phyloP scores from a whole-genome alignment of 2,797 vertebrate species.

The Allobates femoralis region DNA sequence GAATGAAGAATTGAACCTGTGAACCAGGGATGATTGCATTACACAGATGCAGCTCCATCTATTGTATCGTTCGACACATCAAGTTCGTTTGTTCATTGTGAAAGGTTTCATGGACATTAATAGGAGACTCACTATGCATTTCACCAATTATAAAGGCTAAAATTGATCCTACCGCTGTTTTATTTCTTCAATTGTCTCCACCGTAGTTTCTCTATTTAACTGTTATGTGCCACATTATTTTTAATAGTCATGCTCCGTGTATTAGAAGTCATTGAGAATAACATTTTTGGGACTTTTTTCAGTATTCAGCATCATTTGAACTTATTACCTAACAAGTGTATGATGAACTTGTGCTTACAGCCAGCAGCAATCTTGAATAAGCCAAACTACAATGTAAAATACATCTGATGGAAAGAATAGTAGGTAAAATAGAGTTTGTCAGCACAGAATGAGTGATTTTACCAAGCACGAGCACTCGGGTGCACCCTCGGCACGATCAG shows the following conservation, averaged over 20 bases:
- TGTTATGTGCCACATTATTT: background rate
- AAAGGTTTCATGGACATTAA: conserved; percentile 4
- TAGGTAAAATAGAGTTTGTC: background rate
- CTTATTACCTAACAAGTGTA: too few species aligned
- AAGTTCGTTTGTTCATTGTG: conserved; percentile 27
- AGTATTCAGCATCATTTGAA: background rate
- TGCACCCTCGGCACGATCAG: too few species aligned
- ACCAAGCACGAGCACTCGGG: too few species aligned
- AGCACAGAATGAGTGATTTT: too few species aligned
- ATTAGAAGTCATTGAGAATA: background rate
- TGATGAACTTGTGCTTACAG: too few species aligned
- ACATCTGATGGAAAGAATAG: background rate
- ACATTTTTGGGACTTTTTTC: background rate
- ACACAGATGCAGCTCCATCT: conserved; percentile 43
- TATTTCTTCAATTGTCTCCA: background rate
- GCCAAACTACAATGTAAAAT: background rate
- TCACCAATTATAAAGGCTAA: conserved; percentile 36
- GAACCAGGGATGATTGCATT: conserved; percentile 49
- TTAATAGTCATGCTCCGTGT: background rate
- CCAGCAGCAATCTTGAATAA: too few species aligned
- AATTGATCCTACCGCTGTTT: background rate
- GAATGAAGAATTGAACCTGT: conserved; percentile 31
- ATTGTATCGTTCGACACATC: conserved; percentile 39
- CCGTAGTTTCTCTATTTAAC: background rate
- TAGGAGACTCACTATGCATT: conserved; percentile 25